Conservation (phyloP, 35 echinoderm and acorn worm genomes). For the Ptychodera flava region DNA sequence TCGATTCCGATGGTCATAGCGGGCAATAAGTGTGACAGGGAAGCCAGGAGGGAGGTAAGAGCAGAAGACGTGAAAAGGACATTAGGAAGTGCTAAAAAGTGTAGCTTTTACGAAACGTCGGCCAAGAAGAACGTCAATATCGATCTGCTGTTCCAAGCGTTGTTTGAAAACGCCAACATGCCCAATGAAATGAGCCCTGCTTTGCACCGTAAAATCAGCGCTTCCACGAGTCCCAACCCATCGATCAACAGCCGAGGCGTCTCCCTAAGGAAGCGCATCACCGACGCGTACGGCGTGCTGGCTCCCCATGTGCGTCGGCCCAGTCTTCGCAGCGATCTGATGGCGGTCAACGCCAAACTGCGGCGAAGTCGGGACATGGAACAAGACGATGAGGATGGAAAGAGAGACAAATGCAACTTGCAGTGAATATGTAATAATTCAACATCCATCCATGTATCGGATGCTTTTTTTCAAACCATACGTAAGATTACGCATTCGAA, state of each 20-base stretch:
- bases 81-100: slow-evolving; percentile 56
- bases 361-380: slow-evolving; percentile 36
- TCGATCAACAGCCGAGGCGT: neutral
- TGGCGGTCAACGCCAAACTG: slow-evolving; percentile 66
- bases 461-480: no score
- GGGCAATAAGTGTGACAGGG: slow-evolving; percentile 86
- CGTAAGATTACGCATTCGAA: no score
- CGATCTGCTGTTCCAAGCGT: slow-evolving; percentile 69
- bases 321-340: slow-evolving; percentile 86
- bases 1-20: slow-evolving; percentile 92
- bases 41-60: slow-evolving; percentile 54
- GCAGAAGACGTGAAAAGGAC: slow-evolving; percentile 60
- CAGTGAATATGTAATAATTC: no score
- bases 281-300: slow-evolving; percentile 83
- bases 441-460: no score
- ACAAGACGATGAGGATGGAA: slow-evolving; percentile 63
- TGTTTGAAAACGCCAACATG: slow-evolving; percentile 94
- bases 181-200: slow-evolving; percentile 98
- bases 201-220: slow-evolving; percentile 88
- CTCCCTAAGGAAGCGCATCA: slow-evolving; percentile 60
- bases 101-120: slow-evolving; percentile 85
- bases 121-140: slow-evolving; percentile 89
- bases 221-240: neutral
- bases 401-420: neutral
- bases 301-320: slow-evolving; percentile 82